Evolutionary conservation across 2,888 invertebrate genomes (phyloP).

Genomic region (Ophonus ardosiacus): DNA sequence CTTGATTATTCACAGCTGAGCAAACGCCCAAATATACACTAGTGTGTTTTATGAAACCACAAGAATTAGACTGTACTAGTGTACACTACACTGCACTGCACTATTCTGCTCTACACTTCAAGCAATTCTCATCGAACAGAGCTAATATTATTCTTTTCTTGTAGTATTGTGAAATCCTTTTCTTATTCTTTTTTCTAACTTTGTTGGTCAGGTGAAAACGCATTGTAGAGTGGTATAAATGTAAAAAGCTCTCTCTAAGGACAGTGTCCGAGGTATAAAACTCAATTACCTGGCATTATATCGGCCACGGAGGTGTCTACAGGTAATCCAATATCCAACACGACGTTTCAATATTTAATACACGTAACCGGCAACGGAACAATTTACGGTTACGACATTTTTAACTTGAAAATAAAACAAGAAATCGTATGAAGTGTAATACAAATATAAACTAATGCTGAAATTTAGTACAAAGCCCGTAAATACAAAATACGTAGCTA

Average conservation of each 20-base stretch:
- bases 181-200: neutral
- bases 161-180: neutral
- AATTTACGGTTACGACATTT: neutral
- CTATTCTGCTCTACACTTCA: too few species aligned
- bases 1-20: too few species aligned
- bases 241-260: conserved; percentile 3
- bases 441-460: too few species aligned
- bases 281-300: conserved; percentile 31
- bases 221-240: conserved; percentile 7
- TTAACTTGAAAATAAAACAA: too few species aligned
- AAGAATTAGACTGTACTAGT: too few species aligned
- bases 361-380: neutral
- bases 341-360: conserved; percentile 19
- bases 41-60: too few species aligned
- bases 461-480: too few species aligned
- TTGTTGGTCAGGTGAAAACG: conserved; percentile 3
- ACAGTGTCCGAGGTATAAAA: neutral
- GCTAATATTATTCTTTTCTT: neutral
- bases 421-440: too few species aligned
- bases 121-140: too few species aligned
- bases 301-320: neutral
- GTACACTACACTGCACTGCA: too few species aligned
- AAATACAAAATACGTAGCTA: too few species aligned
- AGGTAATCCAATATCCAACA: conserved; percentile 22
- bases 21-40: too few species aligned